Evolutionary conservation across 2,888 invertebrate species (phyloP).

Genomic region (Pomacea canaliculata): DNA sequence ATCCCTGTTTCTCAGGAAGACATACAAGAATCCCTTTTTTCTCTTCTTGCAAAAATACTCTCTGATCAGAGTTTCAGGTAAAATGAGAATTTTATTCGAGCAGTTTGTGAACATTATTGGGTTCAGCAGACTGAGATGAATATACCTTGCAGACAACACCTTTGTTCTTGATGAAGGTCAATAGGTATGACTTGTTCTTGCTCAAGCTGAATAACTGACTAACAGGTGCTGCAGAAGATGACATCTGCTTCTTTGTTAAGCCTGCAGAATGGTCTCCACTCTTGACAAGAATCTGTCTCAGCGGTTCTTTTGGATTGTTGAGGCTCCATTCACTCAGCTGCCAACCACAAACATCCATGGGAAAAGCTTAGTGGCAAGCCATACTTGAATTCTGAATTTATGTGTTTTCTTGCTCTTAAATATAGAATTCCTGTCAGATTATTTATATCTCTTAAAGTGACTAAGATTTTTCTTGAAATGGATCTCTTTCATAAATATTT

Average conservation of each 20-base stretch:
- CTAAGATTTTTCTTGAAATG: no score
- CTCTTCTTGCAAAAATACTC: not conserved
- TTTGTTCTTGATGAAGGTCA: constrained; percentile 70
- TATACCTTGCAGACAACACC: constrained; percentile 71
- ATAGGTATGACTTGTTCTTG: constrained; percentile 70
- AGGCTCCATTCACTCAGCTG: constrained; percentile 37
- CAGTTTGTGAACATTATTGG: no score
- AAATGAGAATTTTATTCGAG: no score
- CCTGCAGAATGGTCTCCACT: not conserved
- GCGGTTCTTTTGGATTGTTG: constrained; percentile 11
- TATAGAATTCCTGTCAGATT: not conserved
- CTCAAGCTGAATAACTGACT: constrained; percentile 72
- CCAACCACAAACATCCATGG: not conserved
- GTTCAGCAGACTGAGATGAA: not conserved
- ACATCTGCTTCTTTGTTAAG: not conserved
- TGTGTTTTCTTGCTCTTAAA: no score
- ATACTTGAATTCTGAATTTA: not conserved
- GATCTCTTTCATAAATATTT: no score
- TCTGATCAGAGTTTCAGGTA: no score
- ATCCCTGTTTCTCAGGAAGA: no score
- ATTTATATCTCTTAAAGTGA: not conserved
- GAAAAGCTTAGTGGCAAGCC: not conserved
- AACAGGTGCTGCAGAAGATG: constrained; percentile 1
- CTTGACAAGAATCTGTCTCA: constrained; percentile 19
- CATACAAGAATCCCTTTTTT: no score